Evolutionary conservation across 2,113 vertebrate species (phyloP).

Genomic region (Salminus brasiliensis): DNA sequence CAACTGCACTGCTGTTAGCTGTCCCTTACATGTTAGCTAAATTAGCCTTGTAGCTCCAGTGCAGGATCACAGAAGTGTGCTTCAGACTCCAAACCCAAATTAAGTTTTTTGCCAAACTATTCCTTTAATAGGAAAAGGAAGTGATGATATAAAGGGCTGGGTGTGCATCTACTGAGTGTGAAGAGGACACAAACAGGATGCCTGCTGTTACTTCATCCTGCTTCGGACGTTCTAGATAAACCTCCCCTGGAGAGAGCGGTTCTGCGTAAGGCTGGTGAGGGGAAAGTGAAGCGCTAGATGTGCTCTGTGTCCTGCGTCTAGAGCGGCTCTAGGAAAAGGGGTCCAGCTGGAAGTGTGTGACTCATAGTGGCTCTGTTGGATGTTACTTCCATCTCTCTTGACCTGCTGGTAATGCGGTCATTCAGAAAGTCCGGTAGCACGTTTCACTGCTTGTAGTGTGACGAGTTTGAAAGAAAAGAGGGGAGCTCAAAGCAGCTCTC

Average conservation of each 20-base stretch:
- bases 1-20: too few relatives aligned
- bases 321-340: neutral
- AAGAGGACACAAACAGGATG: constrained; percentile 79
- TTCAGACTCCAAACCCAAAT: too few relatives aligned
- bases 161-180: constrained; percentile 37
- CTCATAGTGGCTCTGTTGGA: neutral
- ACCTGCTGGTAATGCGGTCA: too few relatives aligned
- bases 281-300: too few relatives aligned
- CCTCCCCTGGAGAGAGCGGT: constrained; percentile 59
- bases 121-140: constrained; percentile 78
- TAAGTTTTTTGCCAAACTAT: too few relatives aligned
- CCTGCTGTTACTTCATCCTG: constrained; percentile 74
- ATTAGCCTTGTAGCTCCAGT: too few relatives aligned
- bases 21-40: too few relatives aligned
- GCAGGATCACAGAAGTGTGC: too few relatives aligned
- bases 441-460: neutral
- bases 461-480: too few relatives aligned
- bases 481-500: neutral
- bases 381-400: too few relatives aligned
- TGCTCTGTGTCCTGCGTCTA: neutral
- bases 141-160: constrained; percentile 71
- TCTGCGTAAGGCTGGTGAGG: neutral
- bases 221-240: constrained; percentile 66
- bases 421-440: neutral
- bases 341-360: neutral